Evolutionary conservation across 2,888 invertebrate genomes (phyloP).

Genomic region (Ectobius pallidus): DNA sequence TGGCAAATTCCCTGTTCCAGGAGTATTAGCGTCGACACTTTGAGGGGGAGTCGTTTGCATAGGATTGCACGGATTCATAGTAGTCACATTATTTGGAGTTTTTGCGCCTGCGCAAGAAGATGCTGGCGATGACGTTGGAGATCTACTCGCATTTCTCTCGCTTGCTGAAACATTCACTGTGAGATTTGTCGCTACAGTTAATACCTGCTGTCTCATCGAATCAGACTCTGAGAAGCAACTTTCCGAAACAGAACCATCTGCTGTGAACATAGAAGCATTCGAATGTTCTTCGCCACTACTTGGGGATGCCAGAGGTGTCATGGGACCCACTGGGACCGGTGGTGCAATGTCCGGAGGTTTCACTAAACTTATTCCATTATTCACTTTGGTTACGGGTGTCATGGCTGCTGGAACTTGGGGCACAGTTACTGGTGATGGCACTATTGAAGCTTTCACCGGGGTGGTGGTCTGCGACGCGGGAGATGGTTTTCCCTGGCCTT

Average conservation of each 20-base stretch:
- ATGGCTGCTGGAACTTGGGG: conserved; percentile 10
- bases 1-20: neutral
- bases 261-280: conserved; percentile 47
- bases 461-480: neutral
- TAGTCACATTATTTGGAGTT: conserved; percentile 12
- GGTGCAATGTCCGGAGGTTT: conserved; percentile 6
- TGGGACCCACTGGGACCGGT: conserved; percentile 16
- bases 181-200: conserved; percentile 39
- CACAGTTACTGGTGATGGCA: conserved; percentile 17
- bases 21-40: neutral
- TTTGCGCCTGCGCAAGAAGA: conserved; percentile 25
- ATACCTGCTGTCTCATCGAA: conserved; percentile 35
- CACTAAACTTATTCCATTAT: conserved; percentile 22
- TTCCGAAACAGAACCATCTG: conserved; percentile 48
- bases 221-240: conserved; percentile 43
- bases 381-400: conserved; percentile 21
- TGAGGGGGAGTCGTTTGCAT: conserved; percentile 6
- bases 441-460: conserved; percentile 3
- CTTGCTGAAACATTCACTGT: conserved; percentile 39
- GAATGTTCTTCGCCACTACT: conserved; percentile 47
- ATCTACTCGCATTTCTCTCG: conserved; percentile 7
- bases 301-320: conserved; percentile 35
- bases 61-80: conserved; percentile 3
- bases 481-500: neutral
- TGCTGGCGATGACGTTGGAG: conserved; percentile 32